Evolutionary conservation across 2,888 invertebrate species (phyloP), one percentile per base, ranked within the genome.

Genomic region (Lissonota sp.): DNA sequence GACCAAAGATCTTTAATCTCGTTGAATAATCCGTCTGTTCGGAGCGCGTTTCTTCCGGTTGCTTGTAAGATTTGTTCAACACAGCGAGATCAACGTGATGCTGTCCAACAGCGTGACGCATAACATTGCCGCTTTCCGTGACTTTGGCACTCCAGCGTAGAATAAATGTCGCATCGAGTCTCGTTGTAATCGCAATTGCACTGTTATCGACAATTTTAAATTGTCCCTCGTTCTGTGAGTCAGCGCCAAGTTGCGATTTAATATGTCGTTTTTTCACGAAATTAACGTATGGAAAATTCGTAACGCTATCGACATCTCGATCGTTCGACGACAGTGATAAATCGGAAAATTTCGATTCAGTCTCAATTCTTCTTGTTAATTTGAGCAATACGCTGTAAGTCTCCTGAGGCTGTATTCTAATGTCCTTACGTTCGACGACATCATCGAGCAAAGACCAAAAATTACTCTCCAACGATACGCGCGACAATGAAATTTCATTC

Each of bases 11-110:
- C 57, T 86, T 91, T 4, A 92, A 81, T 3, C 89, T 88, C 10
- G 89, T 88, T 5, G 86, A 87, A 12, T 90, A 90, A n/a, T 92
- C 91, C 10, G 82, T 86, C 8, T 88, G 88, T 39, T 91, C 89
- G 4, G 88, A 82, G n/a, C 87, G 62, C 66, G 92, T 91, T 51
- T 93, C 88, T 40, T 89, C 88, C 37, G 93, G 93, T 69, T 93
- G 93, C 63, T 94, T 94, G 79, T 94, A 92, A 16, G 93, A 91
- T 88, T 94, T 93, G 83, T 94, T 94, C 79, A 96, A 93, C 85
- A 94, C 94, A 79, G 95, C 94, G 77, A 96, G 89, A 87, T 95
- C 95, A 14, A 96, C 91, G 87, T 95, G 95, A 88, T 95, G 96
- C 86, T 97, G 97, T 0, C 97, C 97, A 66, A 95, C 91, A 7